These are phyloP conservation scores for Leucophenga montana DNA, from an alignment of 2,888 invertebrate species.

Conservation along the genomic window DNA sequence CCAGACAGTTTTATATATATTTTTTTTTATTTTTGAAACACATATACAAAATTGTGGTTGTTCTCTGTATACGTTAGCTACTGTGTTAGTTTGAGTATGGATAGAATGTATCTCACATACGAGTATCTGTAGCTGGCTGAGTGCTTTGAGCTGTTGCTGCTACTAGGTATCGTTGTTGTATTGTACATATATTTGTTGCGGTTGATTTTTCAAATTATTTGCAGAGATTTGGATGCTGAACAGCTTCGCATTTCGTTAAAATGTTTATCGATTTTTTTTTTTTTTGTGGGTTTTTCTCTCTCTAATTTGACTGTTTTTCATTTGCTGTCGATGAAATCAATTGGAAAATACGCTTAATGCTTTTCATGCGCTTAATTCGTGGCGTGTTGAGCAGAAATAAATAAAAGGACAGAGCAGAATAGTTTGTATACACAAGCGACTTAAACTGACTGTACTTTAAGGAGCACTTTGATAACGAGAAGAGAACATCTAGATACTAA, in stretches of 20 bases:
- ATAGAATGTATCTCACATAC: background rate
- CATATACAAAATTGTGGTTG: slow-evolving; percentile 40
- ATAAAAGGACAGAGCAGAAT: no score
- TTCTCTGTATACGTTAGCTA: slow-evolving; percentile 34
- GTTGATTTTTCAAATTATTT: slow-evolving; percentile 37
- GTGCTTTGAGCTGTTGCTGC: background rate
- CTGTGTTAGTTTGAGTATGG: slow-evolving; percentile 3
- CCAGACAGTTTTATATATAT: background rate
- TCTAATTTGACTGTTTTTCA: background rate
- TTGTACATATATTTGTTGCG: slow-evolving; percentile 51
- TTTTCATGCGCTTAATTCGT: slow-evolving; percentile 24
- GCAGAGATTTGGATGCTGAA: slow-evolving; percentile 24
- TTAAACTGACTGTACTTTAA: slow-evolving; percentile 54
- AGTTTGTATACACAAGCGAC: slow-evolving; percentile 16
- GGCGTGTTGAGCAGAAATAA: no score
- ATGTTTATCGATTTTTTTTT: slow-evolving; percentile 36
- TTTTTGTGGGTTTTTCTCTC: slow-evolving; percentile 29
- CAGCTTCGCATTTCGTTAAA: slow-evolving; percentile 47
- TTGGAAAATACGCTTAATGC: slow-evolving; percentile 64
- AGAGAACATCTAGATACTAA: no score
- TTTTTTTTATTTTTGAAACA: no score
- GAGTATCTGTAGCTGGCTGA: slow-evolving; percentile 15
- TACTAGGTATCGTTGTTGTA: slow-evolving; percentile 32
- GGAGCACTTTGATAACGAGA: slow-evolving; percentile 27
- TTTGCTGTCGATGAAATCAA: slow-evolving; percentile 56